Base-by-base conservation (phyloP, 2,113 vertebrate genomes). In the Cygnus atratus region DNA sequence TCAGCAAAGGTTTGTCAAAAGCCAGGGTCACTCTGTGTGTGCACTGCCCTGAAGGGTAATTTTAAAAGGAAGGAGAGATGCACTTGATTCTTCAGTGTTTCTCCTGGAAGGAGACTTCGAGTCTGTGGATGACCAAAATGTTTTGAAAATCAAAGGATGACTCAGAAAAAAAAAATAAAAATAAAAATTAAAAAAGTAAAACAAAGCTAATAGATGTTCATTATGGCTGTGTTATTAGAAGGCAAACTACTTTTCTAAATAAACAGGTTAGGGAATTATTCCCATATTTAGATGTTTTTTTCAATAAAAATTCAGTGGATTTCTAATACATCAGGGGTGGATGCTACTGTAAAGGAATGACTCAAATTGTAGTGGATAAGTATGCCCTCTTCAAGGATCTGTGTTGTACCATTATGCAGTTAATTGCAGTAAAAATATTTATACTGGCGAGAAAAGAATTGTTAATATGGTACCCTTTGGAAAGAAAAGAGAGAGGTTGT, bases 1-100 rank as follows among this genome's bases (percentile, higher is more conserved):
- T 98, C 98, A 98, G 98, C 99, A 98, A 99, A 98, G 98, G 98
- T 99, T 99, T 98, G 98, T 99, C 98, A 99, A 99, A 99, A 99
- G 98, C 98, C 96, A 90, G 98, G 98, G 98, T 99, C 98, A 98
- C 98, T 98, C 95, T 93, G 96, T 96, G 93, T 93, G 95, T 98
- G 98, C 97, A 97, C 98, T 98, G 98, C 98, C 99, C 98, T 97
- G 97, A 97, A 98, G 99, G 98, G 97, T 97, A 96, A 98, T 97
- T 97, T 97, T 96, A 96, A 97, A 98, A 98, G 94, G 97, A 98
- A 97, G 95, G 95, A 98, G 97, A 97, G 96, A 95, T 95, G 97
- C 97, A 97, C 98, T 98, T 83, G 97, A 98, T 98, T 98, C 97
- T 94, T 94, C 93, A 92, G 95, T 97, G 97, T 97, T 98, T 97